These are phyloP conservation scores for Takifugu flavidus DNA, from an alignment of 2,113 vertebrate genomes.

Conservation along the genomic window DNA sequence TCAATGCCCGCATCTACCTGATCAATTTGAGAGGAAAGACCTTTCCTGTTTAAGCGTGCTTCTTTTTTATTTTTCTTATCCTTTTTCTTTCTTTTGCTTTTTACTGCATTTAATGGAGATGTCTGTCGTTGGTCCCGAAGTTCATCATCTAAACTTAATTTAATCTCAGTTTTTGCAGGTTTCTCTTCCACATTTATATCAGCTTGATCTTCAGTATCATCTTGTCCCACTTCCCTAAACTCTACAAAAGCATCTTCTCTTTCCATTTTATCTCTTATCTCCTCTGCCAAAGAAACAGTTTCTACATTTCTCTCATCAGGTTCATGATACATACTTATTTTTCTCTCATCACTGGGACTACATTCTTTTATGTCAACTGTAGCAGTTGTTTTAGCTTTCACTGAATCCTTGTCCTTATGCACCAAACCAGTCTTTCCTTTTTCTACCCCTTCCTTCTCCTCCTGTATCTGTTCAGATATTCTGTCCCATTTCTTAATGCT, in stretches of 20 bases:
- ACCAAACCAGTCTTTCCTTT: neutral
- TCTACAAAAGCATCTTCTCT: neutral
- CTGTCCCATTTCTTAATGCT: conserved; percentile 1
- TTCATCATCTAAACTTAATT: no score
- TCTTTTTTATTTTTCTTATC: conserved; percentile 50
- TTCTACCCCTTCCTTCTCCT: neutral
- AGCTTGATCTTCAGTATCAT: neutral
- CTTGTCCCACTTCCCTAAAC: neutral
- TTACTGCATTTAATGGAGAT: conserved; percentile 42
- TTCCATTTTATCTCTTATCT: conserved; percentile 1
- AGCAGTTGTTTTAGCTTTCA: neutral
- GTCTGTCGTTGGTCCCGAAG: neutral
- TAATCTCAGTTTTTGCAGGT: conserved; percentile 1
- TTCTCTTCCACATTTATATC: neutral
- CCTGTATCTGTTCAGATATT: conserved; percentile 1
- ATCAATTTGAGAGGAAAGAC: conserved; percentile 4
- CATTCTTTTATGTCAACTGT: neutral
- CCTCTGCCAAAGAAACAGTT: neutral
- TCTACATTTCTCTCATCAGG: neutral
- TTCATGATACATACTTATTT: neutral
- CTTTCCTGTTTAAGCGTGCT: conserved; percentile 13
- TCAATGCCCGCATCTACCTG: conserved; percentile 3
- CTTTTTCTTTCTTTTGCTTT: conserved; percentile 68
- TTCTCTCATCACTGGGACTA: conserved; percentile 4
- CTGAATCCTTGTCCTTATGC: neutral